These are phyloP conservation scores for Philopotamus ludificatus DNA, from an alignment of 1,140 invertebrate genomes.

Conservation along the genomic window DNA sequence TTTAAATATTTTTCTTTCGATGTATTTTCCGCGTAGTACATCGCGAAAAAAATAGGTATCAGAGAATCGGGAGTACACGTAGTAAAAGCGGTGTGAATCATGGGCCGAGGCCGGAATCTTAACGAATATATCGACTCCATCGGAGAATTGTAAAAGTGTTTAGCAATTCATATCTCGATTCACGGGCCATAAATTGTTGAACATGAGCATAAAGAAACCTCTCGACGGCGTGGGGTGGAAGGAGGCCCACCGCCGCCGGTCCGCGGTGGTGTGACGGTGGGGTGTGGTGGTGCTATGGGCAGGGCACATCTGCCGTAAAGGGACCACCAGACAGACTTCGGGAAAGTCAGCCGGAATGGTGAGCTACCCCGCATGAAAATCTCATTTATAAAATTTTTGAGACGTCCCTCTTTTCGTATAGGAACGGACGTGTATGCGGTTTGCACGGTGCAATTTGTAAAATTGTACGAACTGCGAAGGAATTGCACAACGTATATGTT, in stretches of 20 bases:
- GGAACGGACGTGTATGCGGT: no score
- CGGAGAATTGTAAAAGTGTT: slow-evolving; percentile 34
- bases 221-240: neutral
- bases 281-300: neutral
- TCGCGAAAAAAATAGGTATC: no score
- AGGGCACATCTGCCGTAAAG: slow-evolving; percentile 9
- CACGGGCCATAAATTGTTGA: slow-evolving; percentile 33
- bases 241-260: neutral
- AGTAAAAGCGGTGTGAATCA: neutral
- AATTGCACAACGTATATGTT: no score
- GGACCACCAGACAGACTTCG: neutral
- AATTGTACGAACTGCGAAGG: no score
- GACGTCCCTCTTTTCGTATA: no score
- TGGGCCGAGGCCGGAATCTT: neutral
- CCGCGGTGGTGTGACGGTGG: no score
- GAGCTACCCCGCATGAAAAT: neutral
- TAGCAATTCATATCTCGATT: slow-evolving; percentile 36
- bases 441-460: no score
- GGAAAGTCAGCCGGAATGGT: neutral
- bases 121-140: slow-evolving; percentile 20
- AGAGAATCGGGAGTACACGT: no score
- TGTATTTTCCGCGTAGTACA: no score
- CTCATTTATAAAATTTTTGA: neutral
- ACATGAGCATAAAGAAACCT: slow-evolving; percentile 23
- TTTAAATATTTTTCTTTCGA: no score